Percentiles rank a stretch among this genome's conserved stretches.
Evolutionary conservation across 1,140 invertebrate genomes (phyloP).

Genomic region (Dysdera silvatica): DNA sequence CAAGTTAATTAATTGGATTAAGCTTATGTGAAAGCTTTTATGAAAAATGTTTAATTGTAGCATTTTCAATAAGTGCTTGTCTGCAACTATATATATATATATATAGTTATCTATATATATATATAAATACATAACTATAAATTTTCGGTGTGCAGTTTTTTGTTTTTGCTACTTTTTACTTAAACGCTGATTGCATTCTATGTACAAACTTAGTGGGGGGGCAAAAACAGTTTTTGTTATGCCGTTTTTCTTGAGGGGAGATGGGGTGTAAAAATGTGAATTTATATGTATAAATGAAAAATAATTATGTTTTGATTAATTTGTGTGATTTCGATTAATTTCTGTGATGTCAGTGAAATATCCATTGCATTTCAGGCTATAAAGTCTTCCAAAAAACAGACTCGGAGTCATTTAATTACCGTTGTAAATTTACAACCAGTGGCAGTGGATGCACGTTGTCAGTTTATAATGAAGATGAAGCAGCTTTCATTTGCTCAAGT

Average conservation of each 20-base stretch:
- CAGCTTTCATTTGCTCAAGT: conserved; percentile 40
- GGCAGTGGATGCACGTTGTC: conserved; percentile 42
- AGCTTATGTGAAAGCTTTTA: conserved; percentile 12
- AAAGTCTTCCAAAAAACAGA: conserved; percentile 36
- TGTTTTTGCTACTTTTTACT: too few relatives aligned
- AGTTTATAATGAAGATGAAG: conserved; percentile 43
- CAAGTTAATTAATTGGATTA: not conserved
- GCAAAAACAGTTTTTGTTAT: too few relatives aligned
- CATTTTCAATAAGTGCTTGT: not conserved
- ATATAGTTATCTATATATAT: not conserved
- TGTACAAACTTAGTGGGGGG: too few relatives aligned
- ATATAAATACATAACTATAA: not conserved
- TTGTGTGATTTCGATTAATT: too few relatives aligned
- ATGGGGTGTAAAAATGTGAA: too few relatives aligned
- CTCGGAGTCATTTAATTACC: conserved; percentile 43
- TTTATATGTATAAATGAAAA: not conserved
- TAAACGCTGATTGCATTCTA: too few relatives aligned
- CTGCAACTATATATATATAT: not conserved
- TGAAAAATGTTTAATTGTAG: not conserved
- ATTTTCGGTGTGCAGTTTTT: too few relatives aligned
- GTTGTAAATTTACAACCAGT: conserved; percentile 41
- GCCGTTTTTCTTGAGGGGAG: too few relatives aligned
- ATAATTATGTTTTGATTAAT: not conserved
- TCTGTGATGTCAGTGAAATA: too few relatives aligned
- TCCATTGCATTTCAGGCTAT: not conserved